Percentiles rank a stretch among this genome's conserved stretches.
phyloP scores from a whole-genome alignment of 2,113 vertebrate species.

The Beaufortia kweichowensis region DNA sequence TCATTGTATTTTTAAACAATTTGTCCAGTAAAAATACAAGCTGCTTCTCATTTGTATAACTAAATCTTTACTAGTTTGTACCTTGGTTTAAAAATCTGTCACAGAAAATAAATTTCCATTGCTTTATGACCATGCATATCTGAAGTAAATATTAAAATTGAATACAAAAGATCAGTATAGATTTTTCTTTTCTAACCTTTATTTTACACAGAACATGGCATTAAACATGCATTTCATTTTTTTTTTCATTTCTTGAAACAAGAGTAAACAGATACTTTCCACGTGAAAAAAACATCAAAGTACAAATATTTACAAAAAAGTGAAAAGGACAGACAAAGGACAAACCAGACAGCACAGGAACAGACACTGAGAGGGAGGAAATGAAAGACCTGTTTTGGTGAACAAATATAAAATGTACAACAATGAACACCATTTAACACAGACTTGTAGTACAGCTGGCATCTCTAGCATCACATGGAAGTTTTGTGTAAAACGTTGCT shows the following conservation, averaged over 20 bases:
- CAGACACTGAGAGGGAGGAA: conserved; percentile 5
- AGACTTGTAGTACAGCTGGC: background rate
- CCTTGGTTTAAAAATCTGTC: too few species aligned
- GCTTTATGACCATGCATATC: too few species aligned
- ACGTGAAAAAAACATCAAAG: conserved; percentile 8
- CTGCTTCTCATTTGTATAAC: background rate
- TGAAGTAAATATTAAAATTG: too few species aligned
- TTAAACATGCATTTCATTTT: background rate
- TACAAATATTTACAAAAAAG: conserved; percentile 20
- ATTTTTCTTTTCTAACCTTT: background rate
- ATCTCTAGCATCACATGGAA: background rate
- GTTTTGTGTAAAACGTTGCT: background rate
- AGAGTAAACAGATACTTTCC: background rate
- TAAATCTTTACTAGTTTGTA: too few species aligned
- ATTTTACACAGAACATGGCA: conserved; percentile 6
- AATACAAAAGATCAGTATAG: background rate
- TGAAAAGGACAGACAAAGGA: background rate
- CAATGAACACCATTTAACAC: conserved; percentile 13
- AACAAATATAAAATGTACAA: conserved; percentile 18
- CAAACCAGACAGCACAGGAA: conserved; percentile 11
- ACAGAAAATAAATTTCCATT: too few species aligned
- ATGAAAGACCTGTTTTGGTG: conserved; percentile 5
- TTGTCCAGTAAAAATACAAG: too few species aligned
- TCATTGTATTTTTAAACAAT: too few species aligned
- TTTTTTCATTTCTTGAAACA: background rate